Conservation (phyloP, 2,113 vertebrate genomes). For the Psephotus haematonotus region DNA sequence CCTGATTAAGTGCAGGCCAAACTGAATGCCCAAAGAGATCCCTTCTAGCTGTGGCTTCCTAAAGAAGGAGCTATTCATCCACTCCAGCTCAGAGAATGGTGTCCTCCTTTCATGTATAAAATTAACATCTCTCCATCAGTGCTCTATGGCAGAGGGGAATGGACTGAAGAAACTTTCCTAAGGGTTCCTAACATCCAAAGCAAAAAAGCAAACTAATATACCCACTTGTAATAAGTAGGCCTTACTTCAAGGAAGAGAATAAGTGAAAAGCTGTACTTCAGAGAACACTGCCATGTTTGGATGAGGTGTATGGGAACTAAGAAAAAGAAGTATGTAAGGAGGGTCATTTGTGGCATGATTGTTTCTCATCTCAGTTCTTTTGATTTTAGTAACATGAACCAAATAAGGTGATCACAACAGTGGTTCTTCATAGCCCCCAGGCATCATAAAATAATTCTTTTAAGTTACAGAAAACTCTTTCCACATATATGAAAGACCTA, state of each 20-base stretch:
- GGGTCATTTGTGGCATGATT: not conserved
- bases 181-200: not conserved
- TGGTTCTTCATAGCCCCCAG: not conserved
- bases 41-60: not conserved
- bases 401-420: not conserved
- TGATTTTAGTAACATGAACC: not conserved
- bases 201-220: not conserved
- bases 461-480: not conserved
- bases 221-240: not conserved
- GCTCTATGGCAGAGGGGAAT: not conserved
- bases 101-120: not conserved
- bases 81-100: not conserved
- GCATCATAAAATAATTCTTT: not conserved
- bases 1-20: not conserved
- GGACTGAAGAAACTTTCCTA: accelerated
- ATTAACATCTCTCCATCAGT: not conserved
- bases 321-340: not conserved
- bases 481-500: not conserved
- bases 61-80: not conserved
- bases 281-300: not conserved
- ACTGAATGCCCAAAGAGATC: not conserved
- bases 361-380: not conserved
- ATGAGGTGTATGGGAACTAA: not conserved
- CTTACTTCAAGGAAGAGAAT: not conserved
- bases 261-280: not conserved